Conservation (phyloP, 2,797 vertebrate species). For the Chiroxiphia lanceolata region DNA sequence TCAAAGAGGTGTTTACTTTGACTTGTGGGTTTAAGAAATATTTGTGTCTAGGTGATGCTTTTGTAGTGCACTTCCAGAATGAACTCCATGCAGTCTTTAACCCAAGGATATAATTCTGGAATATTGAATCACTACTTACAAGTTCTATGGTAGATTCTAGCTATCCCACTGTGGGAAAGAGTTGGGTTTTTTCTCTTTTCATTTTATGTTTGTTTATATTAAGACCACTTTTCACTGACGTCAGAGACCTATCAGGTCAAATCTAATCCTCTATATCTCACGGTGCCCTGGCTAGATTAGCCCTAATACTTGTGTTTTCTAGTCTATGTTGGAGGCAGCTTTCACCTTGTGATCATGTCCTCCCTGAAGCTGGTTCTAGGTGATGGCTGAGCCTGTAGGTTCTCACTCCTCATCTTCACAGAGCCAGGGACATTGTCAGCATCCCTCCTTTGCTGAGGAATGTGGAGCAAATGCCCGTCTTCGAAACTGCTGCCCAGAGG, state of each 20-base stretch:
- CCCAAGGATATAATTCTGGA: background rate
- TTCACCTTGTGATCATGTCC: background rate
- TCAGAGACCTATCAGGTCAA: background rate
- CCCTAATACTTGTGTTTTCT: background rate
- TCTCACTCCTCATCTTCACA: background rate
- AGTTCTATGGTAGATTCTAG: background rate
- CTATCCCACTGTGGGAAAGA: background rate
- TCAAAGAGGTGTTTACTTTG: background rate
- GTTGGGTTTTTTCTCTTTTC: background rate
- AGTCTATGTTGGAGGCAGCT: background rate
- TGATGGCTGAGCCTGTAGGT: background rate
- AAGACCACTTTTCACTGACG: background rate
- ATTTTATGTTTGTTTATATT: conserved; percentile 30
- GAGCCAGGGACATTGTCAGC: background rate
- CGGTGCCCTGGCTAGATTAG: background rate
- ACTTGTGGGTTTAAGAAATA: background rate
- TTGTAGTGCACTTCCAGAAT: background rate
- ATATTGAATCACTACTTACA: background rate
- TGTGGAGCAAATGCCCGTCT: background rate
- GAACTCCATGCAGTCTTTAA: background rate
- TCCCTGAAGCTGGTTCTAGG: background rate
- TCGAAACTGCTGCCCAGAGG: background rate
- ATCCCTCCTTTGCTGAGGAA: background rate
- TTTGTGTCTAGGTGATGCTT: background rate
- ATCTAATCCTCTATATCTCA: background rate